Percentiles rank a stretch among this genome's conserved stretches.
Conservation (phyloP, 2,113 vertebrate genomes). For the Etia nguti region DNA sequence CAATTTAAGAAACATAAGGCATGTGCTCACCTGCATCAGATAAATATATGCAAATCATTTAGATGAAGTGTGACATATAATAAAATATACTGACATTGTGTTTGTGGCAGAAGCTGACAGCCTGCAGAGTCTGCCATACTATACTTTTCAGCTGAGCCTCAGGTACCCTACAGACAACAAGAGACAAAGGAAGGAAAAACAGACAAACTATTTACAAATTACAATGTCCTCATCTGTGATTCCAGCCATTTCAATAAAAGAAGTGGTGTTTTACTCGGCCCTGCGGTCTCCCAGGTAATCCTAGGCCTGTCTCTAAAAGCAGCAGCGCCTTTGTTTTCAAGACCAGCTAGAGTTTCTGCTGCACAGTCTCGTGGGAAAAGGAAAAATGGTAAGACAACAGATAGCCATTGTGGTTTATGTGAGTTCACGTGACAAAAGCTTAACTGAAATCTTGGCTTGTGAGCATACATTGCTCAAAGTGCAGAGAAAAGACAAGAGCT, state of each 20-base stretch:
- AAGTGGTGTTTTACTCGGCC: conserved; percentile 10
- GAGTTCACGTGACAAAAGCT: not conserved
- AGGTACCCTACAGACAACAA: conserved; percentile 74
- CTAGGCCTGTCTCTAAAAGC: conserved; percentile 41
- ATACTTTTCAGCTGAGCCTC: conserved; percentile 91
- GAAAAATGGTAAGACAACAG: conserved; percentile 3
- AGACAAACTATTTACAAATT: not conserved
- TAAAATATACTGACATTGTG: conserved; percentile 82
- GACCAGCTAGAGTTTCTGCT: conserved; percentile 66
- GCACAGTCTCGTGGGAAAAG: conserved; percentile 17
- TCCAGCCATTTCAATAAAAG: not conserved
- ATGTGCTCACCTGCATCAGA: not conserved
- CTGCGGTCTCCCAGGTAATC: conserved; percentile 44
- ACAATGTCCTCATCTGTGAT: not conserved
- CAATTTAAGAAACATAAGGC: not conserved
- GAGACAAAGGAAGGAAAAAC: conserved; percentile 20
- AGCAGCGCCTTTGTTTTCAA: conserved; percentile 65
- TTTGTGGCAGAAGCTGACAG: conserved; percentile 95
- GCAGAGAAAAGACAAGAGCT: not conserved
- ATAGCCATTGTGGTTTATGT: not conserved
- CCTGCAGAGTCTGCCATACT: conserved; percentile 93
- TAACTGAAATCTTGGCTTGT: not conserved
- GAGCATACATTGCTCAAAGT: not conserved
- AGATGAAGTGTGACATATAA: not conserved
- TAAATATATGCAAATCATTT: not conserved